Conservation (phyloP, 92 coral and sea anemone genomes). For the Porites cylindrica region DNA sequence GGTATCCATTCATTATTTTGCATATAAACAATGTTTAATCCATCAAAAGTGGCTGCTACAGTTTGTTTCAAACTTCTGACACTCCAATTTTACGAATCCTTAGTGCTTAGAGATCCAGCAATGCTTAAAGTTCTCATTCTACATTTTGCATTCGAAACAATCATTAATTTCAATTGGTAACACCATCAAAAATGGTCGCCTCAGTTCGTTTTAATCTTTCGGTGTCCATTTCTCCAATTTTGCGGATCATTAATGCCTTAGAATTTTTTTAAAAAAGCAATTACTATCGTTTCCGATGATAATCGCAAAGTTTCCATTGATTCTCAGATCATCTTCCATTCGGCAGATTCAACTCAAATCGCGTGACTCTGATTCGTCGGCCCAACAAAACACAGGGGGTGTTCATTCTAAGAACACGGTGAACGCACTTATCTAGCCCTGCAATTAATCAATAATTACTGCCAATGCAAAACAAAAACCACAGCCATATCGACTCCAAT, state of each 20-base stretch:
- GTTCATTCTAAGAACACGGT: background rate
- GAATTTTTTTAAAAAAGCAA: background rate
- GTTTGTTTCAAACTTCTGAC: no score
- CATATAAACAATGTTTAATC: no score
- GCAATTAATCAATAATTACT: slow-evolving; percentile 36
- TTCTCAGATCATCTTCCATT: background rate
- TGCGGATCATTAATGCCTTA: background rate
- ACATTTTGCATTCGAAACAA: no score
- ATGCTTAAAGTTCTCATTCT: no score
- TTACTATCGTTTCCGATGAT: background rate
- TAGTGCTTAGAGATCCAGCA: no score
- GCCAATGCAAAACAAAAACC: slow-evolving; percentile 22
- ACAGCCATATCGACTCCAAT: slow-evolving; percentile 10
- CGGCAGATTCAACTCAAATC: background rate
- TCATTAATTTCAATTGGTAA: no score
- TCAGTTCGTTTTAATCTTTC: background rate
- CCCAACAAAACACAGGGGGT: background rate
- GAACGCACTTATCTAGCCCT: background rate
- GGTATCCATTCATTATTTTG: no score
- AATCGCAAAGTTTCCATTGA: background rate
- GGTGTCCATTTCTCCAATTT: background rate
- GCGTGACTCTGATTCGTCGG: background rate
- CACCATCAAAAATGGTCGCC: background rate
- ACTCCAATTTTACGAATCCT: no score
- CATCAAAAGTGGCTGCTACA: no score